These are phyloP conservation scores for Xenus cinereus DNA, from an alignment of 2,113 vertebrate genomes.

Conservation along the genomic window DNA sequence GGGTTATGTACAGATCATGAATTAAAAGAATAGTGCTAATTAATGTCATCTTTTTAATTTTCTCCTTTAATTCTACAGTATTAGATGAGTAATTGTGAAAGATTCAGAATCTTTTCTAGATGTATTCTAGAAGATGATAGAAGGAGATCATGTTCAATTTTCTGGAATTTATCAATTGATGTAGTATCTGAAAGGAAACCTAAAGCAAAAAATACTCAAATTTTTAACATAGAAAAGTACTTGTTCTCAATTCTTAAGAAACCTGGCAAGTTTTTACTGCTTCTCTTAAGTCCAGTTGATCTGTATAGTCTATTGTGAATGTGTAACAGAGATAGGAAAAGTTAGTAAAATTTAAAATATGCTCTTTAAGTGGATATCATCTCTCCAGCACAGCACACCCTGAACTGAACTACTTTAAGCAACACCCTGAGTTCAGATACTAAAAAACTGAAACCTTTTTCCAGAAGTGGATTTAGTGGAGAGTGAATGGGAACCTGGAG, in stretches of 20 bases:
- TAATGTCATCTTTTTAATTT: not conserved
- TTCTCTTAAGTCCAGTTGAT: not conserved
- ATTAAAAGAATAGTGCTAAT: not conserved
- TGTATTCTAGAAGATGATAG: not conserved
- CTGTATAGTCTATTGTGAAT: not conserved
- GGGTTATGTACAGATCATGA: not conserved
- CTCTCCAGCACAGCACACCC: not conserved
- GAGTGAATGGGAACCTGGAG: not conserved
- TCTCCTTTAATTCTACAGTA: not conserved
- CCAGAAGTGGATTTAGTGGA: not conserved
- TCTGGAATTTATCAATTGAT: not conserved
- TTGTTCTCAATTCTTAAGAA: not conserved
- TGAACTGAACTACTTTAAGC: not conserved
- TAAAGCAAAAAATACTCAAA: not conserved
- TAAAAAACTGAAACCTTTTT: not conserved
- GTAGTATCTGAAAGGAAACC: not conserved
- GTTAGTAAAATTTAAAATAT: not conserved
- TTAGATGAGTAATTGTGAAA: not conserved
- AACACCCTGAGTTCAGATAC: not conserved
- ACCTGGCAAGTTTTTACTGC: not conserved
- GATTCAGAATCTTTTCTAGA: not conserved
- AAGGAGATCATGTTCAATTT: not conserved
- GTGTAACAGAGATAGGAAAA: not conserved
- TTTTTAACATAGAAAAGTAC: not conserved
- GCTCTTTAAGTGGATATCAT: not conserved